phyloP scores from a whole-genome alignment of 1,140 invertebrate species.

The Dufourea novaeangliae region DNA sequence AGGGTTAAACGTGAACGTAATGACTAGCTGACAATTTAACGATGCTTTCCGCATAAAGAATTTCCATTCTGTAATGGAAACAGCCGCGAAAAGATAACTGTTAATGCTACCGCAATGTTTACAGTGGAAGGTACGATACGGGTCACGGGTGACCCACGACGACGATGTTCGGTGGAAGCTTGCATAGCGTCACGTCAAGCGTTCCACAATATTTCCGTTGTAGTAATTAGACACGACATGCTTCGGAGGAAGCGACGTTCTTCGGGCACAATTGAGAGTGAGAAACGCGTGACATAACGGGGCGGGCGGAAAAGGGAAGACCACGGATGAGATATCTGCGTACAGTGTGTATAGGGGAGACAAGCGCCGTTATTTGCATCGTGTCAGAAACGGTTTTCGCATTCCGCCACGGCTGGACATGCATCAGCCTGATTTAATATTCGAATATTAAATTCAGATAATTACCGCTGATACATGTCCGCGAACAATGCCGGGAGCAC shows the following conservation, averaged over 20 bases:
- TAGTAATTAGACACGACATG: conserved; percentile 52
- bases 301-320: conserved; percentile 16
- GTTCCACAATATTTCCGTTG: conserved; percentile 41
- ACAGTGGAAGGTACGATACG: too few species aligned
- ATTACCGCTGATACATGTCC: conserved; percentile 1
- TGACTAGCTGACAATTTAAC: too few species aligned
- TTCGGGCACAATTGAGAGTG: conserved; percentile 17
- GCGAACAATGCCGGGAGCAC: background rate
- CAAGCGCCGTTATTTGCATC: conserved; percentile 24
- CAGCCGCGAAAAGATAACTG: too few species aligned
- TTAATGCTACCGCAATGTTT: too few species aligned
- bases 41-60: too few species aligned
- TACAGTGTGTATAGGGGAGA: conserved; percentile 34
- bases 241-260: conserved; percentile 14
- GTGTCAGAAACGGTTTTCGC: conserved; percentile 30
- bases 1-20: too few species aligned
- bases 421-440: conserved; percentile 16
- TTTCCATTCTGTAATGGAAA: too few species aligned
- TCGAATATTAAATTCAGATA: conserved; percentile 33
- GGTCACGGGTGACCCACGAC: conserved; percentile 13
- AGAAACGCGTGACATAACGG: conserved; percentile 39
- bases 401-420: background rate
- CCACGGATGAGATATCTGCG: conserved; percentile 39
- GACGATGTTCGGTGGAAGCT: background rate
- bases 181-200: conserved; percentile 2